phyloP scores from a whole-genome alignment of 2,113 vertebrate species.

The Hiodon alosoides region DNA sequence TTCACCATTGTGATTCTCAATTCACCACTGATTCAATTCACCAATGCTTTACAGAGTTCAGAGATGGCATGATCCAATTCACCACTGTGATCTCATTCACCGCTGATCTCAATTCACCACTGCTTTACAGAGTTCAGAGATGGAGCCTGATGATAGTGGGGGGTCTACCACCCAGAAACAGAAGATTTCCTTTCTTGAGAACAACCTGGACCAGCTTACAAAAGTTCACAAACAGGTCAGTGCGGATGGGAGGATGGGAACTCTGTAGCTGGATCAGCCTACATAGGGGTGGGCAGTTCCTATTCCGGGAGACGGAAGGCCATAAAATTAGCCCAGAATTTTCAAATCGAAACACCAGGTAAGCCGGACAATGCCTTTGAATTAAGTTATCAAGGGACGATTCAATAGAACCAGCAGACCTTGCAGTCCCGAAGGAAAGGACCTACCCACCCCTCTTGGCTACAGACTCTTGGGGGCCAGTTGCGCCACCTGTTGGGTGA shows the following conservation, averaged over 20 bases:
- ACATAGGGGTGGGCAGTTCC: background rate
- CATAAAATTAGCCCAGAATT: too few relatives aligned
- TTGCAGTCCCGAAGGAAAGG: background rate
- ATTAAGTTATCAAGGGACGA: too few relatives aligned
- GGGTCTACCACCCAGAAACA: conserved; percentile 83
- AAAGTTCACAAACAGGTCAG: conserved; percentile 93
- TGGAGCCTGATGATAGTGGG: conserved; percentile 75
- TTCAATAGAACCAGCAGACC: background rate
- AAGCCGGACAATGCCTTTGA: too few relatives aligned
- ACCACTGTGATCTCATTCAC: background rate
- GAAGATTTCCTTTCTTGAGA: conserved; percentile 95
- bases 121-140: conserved; percentile 67
- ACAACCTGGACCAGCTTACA: conserved; percentile 91
- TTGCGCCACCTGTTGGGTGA: background rate
- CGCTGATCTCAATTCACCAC: background rate
- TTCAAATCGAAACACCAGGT: too few relatives aligned
- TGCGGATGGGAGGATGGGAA: background rate
- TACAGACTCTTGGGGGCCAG: background rate
- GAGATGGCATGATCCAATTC: too few relatives aligned
- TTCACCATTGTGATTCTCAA: background rate
- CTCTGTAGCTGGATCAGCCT: background rate
- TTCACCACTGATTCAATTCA: background rate
- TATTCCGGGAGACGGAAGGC: background rate
- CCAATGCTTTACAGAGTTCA: background rate
- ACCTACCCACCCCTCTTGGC: too few relatives aligned